Base-by-base conservation (phyloP, 2,797 vertebrate genomes). In the Lophura swinhoii region DNA sequence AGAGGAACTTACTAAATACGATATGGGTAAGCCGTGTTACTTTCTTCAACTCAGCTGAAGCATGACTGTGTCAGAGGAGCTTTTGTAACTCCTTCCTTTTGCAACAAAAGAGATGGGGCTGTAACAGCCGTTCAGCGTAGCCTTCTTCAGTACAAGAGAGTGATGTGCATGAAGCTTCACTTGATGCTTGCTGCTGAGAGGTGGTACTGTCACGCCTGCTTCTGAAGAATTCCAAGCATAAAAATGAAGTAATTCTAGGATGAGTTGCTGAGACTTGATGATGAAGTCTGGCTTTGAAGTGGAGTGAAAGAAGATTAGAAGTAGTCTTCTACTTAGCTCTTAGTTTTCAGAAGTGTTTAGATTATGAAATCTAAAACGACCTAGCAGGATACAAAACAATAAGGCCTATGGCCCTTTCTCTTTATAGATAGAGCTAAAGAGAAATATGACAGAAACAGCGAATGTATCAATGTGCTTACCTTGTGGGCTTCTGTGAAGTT, bases 21-120 rank as follows among this genome's bases (percentile, higher is more conserved):
- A 99, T 95, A 95, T 95, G 77, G 99, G 99, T 99, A 98, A 98
- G 98, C 93, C 17, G 3, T 35, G 16, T 71, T 59, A 9, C 51
- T 93, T 76, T 10, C 23, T 49, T 49, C 68, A 86, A 73, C 20
- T 53, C 44, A 37, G 35, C 35, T 37, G 35, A 37, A 37, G 35
- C 35, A 37, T 12, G 35, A 3, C 10, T 29, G 2, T 66, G 60
- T 11, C 7, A 37, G 22, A 77, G 80, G 4, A 5, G 80, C 12
- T 83, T 77, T 20, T 46, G 37, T 18, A 66, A 46, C 59, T 84
- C 16, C 10, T 76, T 73, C 5, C 6, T 69, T 16, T 46, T 88
- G 21, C 29, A 75, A 2, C 10, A 58, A 14, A 69, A 88, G 48
- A 49, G 23, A 49, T 24, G 60, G 48, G 28, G 6, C 12, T 63